These are phyloP conservation scores for Noctua pronuba DNA, from an alignment of 2,888 invertebrate genomes.

Conservation along the genomic window DNA sequence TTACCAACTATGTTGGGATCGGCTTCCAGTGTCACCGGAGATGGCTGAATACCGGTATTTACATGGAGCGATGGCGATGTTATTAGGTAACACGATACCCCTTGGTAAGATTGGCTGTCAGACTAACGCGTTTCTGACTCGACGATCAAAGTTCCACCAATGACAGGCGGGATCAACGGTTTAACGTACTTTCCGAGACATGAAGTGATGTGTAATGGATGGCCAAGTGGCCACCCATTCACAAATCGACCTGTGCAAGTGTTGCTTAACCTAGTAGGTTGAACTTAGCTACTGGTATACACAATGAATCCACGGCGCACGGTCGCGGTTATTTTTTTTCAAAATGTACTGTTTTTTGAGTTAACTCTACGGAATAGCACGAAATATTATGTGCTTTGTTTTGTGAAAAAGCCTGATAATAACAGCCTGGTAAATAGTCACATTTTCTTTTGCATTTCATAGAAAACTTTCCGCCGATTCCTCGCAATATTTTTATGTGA, in stretches of 20 bases:
- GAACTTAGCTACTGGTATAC: not conserved
- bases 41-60: not conserved
- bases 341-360: too few species aligned
- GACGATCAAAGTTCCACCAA: not conserved
- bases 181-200: not conserved
- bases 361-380: not conserved
- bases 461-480: slow-evolving; percentile 25
- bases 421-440: not conserved
- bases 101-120: not conserved
- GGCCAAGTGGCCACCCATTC: not conserved
- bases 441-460: not conserved
- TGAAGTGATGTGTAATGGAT: not conserved
- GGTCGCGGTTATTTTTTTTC: too few species aligned
- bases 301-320: too few species aligned
- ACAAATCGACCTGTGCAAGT: not conserved
- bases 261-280: not conserved
- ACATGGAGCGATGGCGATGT: not conserved
- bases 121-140: not conserved
- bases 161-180: not conserved
- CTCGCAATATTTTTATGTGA: slow-evolving; percentile 45
- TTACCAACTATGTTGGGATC: not conserved
- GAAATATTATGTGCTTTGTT: not conserved
- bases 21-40: not conserved
- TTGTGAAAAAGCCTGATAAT: not conserved
- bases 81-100: not conserved